phyloP scores from a whole-genome alignment of 2,797 vertebrate species.

The Choloepus didactylus region DNA sequence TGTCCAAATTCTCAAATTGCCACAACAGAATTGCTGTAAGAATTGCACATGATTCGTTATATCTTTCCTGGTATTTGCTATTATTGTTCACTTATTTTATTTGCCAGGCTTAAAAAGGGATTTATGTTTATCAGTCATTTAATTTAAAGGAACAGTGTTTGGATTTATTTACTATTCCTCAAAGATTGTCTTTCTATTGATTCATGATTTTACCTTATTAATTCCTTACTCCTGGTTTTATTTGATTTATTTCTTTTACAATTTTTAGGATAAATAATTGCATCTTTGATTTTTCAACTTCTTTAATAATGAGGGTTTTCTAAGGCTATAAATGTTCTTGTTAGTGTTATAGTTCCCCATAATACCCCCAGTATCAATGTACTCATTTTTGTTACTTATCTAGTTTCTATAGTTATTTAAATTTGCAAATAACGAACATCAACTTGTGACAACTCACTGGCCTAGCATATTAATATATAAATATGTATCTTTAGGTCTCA shows the following conservation, averaged over 20 bases:
- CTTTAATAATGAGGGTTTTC: neutral
- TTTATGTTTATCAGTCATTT: neutral
- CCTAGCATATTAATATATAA: neutral
- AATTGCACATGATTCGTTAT: neutral
- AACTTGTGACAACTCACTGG: neutral
- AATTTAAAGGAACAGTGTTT: neutral
- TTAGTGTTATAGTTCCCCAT: neutral
- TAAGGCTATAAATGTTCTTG: neutral
- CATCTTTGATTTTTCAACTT: neutral
- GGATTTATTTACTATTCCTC: neutral
- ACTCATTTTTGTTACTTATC: neutral
- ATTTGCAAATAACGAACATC: neutral
- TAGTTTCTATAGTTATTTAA: neutral
- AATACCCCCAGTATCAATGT: neutral
- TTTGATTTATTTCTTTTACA: neutral
- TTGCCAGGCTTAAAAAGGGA: neutral
- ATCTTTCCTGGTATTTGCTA: neutral
- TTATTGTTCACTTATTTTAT: neutral
- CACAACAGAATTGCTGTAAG: neutral
- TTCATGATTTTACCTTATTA: neutral
- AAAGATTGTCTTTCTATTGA: neutral
- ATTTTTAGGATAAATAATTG: neutral
- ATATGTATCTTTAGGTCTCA: neutral
- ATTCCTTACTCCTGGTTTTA: neutral
- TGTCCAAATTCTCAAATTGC: constrained; percentile 48